These are phyloP conservation scores for Drosophila fuyamai DNA, from an alignment of 1,140 invertebrate species.

Conservation along the genomic window DNA sequence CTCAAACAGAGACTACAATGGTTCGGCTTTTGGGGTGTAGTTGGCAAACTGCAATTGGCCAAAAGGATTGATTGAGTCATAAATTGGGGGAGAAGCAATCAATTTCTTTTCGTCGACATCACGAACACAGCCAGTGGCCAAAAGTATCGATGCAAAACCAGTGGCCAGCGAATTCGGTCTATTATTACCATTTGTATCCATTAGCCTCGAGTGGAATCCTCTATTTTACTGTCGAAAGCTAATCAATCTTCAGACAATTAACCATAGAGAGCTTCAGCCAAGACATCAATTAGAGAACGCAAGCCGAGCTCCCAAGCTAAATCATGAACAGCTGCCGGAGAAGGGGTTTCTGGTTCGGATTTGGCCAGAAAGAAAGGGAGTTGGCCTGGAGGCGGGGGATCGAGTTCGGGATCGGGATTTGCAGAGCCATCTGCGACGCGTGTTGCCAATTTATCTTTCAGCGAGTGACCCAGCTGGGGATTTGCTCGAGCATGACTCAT, in stretches of 20 bases:
- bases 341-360: constrained; percentile 3
- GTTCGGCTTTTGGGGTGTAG: constrained; percentile 57
- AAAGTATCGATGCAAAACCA: constrained; percentile 56
- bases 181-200: constrained; percentile 62
- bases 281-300: constrained; percentile 55
- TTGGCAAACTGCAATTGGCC: constrained; percentile 62
- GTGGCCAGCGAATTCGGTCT: constrained; percentile 69
- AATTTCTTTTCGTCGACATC: constrained; percentile 53
- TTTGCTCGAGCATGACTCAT: constrained; percentile 61
- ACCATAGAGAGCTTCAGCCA: constrained; percentile 47
- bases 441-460: constrained; percentile 77
- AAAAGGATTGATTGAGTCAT: constrained; percentile 74
- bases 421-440: constrained; percentile 63
- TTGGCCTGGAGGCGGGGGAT: not conserved
- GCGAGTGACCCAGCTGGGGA: constrained; percentile 59
- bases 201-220: constrained; percentile 51
- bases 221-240: constrained; percentile 43
- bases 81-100: constrained; percentile 67
- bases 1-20: constrained; percentile 19
- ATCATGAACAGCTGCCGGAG: constrained; percentile 37
- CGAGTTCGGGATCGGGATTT: constrained; percentile 11
- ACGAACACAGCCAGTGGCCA: constrained; percentile 54
- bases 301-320: constrained; percentile 15
- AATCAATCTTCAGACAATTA: constrained; percentile 72
- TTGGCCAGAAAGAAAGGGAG: constrained; percentile 17